phyloP scores from a whole-genome alignment of 2,797 vertebrate species.

The Sternarchorhynchus goeldii region DNA sequence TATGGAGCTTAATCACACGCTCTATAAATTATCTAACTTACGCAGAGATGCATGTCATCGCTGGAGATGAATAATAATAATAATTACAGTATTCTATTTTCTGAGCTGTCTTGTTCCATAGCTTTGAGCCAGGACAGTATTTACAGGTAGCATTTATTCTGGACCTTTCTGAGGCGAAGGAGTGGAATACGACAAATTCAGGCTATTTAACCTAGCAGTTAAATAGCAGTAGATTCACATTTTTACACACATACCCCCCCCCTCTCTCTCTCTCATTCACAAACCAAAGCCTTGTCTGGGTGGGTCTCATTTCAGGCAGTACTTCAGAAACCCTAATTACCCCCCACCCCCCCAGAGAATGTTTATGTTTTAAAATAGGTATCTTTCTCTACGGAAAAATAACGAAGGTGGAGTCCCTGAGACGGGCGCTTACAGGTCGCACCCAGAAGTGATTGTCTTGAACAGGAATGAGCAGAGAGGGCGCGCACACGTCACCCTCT shows the following conservation, averaged over 20 bases:
- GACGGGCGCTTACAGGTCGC: constrained; percentile 87
- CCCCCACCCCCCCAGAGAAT: constrained; percentile 57
- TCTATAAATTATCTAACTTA: constrained; percentile 60
- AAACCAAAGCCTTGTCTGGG: constrained; percentile 92
- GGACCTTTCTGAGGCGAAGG: constrained; percentile 14
- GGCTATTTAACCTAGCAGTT: constrained; percentile 51
- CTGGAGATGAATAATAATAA: constrained; percentile 42
- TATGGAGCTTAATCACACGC: constrained; percentile 48
- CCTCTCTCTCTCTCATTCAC: constrained; percentile 55
- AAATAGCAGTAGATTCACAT: constrained; percentile 11
- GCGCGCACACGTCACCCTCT: not conserved
- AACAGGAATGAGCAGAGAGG: constrained; percentile 59
- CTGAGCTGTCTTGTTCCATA: constrained; percentile 20
- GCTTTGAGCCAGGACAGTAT: constrained; percentile 46
- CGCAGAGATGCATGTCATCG: constrained; percentile 49
- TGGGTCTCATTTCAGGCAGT: constrained; percentile 58
- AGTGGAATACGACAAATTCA: constrained; percentile 17
- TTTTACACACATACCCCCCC: constrained; percentile 50
- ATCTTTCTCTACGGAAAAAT: constrained; percentile 73
- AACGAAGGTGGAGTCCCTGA: constrained; percentile 93
- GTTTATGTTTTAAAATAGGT: constrained; percentile 70
- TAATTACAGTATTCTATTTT: constrained; percentile 50
- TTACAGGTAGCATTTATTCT: constrained; percentile 34
- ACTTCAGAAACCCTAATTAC: constrained; percentile 58
- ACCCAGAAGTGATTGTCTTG: constrained; percentile 95